phyloP scores from a whole-genome alignment of 2,113 vertebrate genomes.

The Sardina pilchardus region DNA sequence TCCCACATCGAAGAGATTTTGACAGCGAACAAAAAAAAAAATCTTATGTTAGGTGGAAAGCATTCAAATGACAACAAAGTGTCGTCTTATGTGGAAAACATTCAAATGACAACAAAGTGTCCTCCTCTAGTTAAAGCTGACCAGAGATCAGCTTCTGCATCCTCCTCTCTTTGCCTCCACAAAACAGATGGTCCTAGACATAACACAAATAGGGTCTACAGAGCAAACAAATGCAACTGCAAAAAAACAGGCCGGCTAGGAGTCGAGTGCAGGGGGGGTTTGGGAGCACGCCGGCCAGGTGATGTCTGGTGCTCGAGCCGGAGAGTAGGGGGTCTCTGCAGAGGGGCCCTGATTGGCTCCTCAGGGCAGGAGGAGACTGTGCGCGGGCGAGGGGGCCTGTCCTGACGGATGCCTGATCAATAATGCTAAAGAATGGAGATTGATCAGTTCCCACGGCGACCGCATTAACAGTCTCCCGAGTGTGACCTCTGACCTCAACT shows the following conservation, averaged over 20 bases:
- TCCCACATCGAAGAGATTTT: neutral
- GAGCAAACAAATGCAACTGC: neutral
- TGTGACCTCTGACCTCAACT: constrained; percentile 81
- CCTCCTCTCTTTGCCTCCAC: neutral
- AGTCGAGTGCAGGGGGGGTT: neutral
- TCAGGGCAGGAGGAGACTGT: constrained; percentile 65
- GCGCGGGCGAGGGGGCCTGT: constrained; percentile 62
- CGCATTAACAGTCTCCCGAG: constrained; percentile 82
- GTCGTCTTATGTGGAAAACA: neutral
- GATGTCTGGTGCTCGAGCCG: neutral
- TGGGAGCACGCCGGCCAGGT: neutral
- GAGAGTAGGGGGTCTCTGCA: neutral
- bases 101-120: neutral
- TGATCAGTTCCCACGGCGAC: constrained; percentile 86
- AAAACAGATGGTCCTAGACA: neutral
- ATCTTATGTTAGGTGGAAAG: neutral
- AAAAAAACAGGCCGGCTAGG: neutral
- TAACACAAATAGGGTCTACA: neutral
- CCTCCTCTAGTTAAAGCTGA: neutral
- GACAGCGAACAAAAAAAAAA: no score
- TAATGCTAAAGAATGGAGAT: constrained; percentile 82
- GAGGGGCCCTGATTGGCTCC: constrained; percentile 47
- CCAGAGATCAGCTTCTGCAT: neutral
- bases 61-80: neutral
- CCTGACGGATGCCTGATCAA: constrained; percentile 79